Evolutionary conservation across 2,113 vertebrate species (phyloP).

Genomic region (Pardalotus punctatus): DNA sequence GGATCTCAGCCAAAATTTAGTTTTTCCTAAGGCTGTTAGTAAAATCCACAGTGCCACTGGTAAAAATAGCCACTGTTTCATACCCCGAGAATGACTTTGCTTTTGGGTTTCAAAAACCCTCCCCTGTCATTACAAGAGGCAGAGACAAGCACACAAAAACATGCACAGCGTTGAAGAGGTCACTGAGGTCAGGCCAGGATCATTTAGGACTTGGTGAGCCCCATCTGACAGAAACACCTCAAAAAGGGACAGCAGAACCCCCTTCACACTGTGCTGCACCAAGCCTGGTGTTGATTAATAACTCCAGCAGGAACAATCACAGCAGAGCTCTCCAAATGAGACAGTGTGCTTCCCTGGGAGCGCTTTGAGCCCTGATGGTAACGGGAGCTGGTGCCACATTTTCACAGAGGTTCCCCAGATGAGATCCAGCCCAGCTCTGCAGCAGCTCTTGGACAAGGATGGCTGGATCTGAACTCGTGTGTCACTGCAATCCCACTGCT

Average conservation of each 20-base stretch:
- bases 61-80: constrained; percentile 7
- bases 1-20: neutral
- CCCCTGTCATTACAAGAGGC: neutral
- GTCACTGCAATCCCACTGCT: neutral
- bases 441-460: neutral
- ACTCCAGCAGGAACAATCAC: neutral
- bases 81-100: neutral
- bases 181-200: neutral
- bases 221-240: neutral
- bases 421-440: neutral
- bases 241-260: constrained; percentile 18
- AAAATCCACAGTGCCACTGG: neutral
- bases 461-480: neutral
- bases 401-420: neutral
- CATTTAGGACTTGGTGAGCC: neutral
- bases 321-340: constrained; percentile 11
- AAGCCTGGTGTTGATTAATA: neutral
- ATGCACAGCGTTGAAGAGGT: neutral
- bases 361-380: neutral
- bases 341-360: neutral
- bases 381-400: neutral
- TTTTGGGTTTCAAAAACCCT: neutral
- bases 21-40: neutral
- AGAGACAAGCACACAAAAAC: neutral
- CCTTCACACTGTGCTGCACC: neutral